Base-by-base conservation (phyloP, 2,888 invertebrate species). In the Acleris cristana region DNA sequence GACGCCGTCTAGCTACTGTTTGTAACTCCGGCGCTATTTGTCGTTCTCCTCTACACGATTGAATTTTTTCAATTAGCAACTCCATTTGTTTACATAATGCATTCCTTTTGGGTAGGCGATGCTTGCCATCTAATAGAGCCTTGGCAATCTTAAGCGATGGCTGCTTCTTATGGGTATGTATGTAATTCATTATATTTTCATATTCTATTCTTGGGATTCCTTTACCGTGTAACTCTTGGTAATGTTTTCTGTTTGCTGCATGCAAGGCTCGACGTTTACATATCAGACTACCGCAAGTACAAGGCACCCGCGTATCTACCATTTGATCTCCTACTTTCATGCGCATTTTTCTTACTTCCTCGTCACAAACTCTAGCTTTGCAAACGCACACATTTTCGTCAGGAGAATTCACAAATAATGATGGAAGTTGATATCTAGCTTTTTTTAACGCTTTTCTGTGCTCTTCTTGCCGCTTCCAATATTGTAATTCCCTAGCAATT, bases 281-380 rank as follows among this genome's bases (percentile, higher is more conserved):
- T 44, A 44, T 8, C 23, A 2, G 21, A 56, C 44, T 56, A 5
- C 56, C 56, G 44, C 56, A 56, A 21, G 40, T 21, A 23, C 56
- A 56, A n/a, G 56, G 56, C 16, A 21, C 40, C 44, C 5, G 2
- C 8, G n/a, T 7, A 21, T n/a, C n/a, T n/a, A n/a, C n/a, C n/a
- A n/a, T n/a, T n/a, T n/a, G n/a, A n/a, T n/a, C n/a, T n/a, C 44
- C 23, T 2, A 7, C 10, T 45, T 44, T 7, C 3, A 0, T 3
- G 14, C 21, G 18, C 16, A 56, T 3, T 56, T 56, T 56, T 23
- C 8, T 8, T 3, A 40, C 44, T 23, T 56, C 56, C 8, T 56
- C 16, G 6, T 19, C 44, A 56, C 56, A 56, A 19, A 56, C 44
- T 21, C 16, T 7, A 10, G 21, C 23, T 44, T 44, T 44, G 8